phyloP scores from a whole-genome alignment of 1,140 invertebrate species.

The Drosophila hydei region DNA sequence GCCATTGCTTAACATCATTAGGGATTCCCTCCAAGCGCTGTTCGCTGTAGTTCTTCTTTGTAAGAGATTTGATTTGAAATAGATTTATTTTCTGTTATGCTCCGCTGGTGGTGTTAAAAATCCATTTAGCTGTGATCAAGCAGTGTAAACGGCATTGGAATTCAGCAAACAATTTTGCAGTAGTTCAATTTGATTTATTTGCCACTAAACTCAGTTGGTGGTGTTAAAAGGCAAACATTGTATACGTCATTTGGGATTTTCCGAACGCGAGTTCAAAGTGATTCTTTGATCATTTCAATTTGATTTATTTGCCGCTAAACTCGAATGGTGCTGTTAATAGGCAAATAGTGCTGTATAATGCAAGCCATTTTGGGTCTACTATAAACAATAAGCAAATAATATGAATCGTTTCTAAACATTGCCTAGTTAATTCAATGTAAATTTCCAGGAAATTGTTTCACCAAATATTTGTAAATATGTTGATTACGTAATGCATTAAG shows the following conservation, averaged over 20 bases:
- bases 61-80: no score
- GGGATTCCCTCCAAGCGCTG: no score
- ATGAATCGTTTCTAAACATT: background rate
- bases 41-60: no score
- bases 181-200: background rate
- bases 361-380: background rate
- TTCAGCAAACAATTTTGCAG: background rate
- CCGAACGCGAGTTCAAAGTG: background rate
- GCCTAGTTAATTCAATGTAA: background rate
- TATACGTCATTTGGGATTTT: background rate
- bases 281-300: background rate
- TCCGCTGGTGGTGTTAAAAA: slow-evolving; percentile 1
- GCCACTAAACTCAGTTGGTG: background rate
- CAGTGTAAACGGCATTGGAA: no score
- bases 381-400: slow-evolving; percentile 11
- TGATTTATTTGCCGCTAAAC: background rate
- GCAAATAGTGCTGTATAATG: background rate
- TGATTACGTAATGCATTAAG: background rate
- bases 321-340: slow-evolving; percentile 3
- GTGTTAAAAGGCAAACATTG: background rate
- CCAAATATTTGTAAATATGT: background rate
- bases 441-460: background rate
- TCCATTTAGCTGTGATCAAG: no score
- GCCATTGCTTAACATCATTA: no score
- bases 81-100: background rate